Conservation (phyloP, 1,140 invertebrate genomes). For the Ooceraea biroi region DNA sequence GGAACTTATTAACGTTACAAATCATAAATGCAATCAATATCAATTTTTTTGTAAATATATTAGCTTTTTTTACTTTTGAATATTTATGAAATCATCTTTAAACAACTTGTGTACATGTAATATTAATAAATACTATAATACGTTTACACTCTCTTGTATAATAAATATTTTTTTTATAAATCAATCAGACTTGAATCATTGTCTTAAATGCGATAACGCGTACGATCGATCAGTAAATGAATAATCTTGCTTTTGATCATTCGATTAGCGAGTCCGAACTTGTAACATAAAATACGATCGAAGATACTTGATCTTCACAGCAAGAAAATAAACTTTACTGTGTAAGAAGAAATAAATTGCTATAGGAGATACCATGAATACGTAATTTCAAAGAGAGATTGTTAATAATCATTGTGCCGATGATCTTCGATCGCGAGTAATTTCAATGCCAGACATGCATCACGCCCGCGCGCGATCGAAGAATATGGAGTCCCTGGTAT, state of each 20-base stretch:
- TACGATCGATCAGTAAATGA: constrained; percentile 40
- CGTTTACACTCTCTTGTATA: neutral
- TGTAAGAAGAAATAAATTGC: neutral
- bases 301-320: neutral
- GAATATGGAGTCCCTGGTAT: neutral
- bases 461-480: neutral
- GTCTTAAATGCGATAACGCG: constrained; percentile 3
- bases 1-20: neutral
- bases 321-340: neutral
- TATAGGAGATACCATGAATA: neutral
- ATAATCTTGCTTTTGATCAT: constrained; percentile 5
- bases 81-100: neutral
- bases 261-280: neutral
- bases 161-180: neutral
- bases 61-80: neutral
- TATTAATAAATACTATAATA: neutral
- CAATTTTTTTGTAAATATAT: neutral
- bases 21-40: neutral
- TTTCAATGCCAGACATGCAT: constrained; percentile 19
- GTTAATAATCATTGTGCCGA: neutral
- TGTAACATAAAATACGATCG: neutral
- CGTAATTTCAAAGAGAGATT: neutral
- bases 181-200: neutral
- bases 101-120: neutral
- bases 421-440: constrained; percentile 13